These are phyloP conservation scores for Hyaena hyaena DNA, from an alignment of 2,113 vertebrate species.

Conservation along the genomic window DNA sequence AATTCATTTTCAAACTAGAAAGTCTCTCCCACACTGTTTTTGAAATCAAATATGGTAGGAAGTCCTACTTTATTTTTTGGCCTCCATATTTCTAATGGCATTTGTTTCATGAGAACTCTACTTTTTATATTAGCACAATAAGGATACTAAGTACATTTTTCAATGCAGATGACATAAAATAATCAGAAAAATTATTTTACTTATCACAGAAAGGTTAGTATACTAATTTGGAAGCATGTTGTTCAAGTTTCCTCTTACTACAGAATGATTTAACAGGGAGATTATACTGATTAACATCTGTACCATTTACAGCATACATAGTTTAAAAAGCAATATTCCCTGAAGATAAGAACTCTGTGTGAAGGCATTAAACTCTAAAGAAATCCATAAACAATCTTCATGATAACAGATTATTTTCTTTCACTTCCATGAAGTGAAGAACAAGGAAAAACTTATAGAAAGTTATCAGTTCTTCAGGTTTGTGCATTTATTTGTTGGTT, in stretches of 20 bases:
- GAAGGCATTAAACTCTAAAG: background rate
- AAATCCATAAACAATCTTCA: background rate
- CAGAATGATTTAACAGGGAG: background rate
- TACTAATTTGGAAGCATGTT: conserved; percentile 18
- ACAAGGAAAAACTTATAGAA: conserved; percentile 44
- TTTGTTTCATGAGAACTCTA: background rate
- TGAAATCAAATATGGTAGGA: background rate
- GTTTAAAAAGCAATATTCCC: background rate
- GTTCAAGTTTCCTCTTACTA: conserved; percentile 30
- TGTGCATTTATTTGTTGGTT: background rate
- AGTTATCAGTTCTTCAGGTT: background rate
- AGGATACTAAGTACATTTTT: background rate
- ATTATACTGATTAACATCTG: conserved; percentile 22
- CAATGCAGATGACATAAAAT: background rate
- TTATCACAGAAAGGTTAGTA: background rate
- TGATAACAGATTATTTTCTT: background rate
- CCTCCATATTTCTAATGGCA: background rate
- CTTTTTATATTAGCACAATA: background rate
- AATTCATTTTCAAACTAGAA: background rate
- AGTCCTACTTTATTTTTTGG: background rate
- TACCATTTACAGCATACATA: background rate
- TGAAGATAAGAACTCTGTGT: background rate
- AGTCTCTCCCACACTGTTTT: background rate
- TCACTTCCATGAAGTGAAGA: background rate
- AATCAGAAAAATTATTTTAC: background rate